These are phyloP conservation scores for Platycheirus albimanus DNA, from an alignment of 2,888 invertebrate species.

Conservation along the genomic window DNA sequence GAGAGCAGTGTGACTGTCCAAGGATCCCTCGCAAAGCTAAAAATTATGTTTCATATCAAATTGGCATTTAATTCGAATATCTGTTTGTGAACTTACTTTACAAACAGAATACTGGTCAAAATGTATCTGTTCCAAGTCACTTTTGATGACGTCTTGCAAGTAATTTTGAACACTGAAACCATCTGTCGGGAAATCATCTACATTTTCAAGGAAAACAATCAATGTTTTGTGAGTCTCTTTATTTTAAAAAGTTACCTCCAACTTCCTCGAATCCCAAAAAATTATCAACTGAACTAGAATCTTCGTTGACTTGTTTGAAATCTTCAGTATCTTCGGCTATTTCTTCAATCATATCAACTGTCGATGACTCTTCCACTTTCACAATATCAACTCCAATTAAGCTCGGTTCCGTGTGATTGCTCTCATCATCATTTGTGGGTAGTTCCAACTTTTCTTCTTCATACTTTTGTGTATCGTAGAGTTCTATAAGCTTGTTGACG, in stretches of 20 bases:
- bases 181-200: not conserved
- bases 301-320: not conserved
- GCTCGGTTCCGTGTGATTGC: not conserved
- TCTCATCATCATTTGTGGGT: not conserved
- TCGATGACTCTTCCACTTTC: not conserved
- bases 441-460: conserved; percentile 55
- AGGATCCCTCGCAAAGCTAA: conserved; percentile 57
- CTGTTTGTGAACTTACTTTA: conserved; percentile 43
- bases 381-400: not conserved
- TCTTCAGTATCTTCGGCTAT: not conserved
- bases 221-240: no score
- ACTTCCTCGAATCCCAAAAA: conserved; percentile 20
- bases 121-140: conserved; percentile 58
- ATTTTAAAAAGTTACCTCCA: not conserved
- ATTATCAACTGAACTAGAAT: not conserved
- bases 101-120: conserved; percentile 67
- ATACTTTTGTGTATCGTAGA: conserved; percentile 78
- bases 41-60: not conserved
- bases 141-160: conserved; percentile 46
- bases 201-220: not conserved
- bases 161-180: conserved; percentile 14
- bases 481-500: conserved; percentile 78
- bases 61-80: not conserved
- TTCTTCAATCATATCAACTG: conserved; percentile 7
- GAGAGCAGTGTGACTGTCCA: conserved; percentile 54